Evolutionary conservation across 64 coral and sea anemone genomes (phyloP).

Genomic region (Montipora foliosa): DNA sequence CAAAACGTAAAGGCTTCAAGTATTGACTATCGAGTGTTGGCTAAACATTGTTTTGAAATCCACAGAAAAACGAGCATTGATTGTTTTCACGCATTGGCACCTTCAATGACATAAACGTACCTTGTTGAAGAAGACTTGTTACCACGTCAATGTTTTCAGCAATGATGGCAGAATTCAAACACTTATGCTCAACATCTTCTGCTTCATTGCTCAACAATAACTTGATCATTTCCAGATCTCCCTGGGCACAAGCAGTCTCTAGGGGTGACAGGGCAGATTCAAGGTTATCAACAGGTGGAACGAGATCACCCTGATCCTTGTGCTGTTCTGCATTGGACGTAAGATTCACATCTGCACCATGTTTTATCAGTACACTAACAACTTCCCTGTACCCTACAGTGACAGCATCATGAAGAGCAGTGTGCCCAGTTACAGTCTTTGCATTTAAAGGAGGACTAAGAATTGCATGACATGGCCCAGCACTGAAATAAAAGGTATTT

Average conservation of each 20-base stretch:
- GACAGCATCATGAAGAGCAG: conserved; percentile 87
- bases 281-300: background rate
- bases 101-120: background rate
- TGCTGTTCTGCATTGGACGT: conserved; percentile 39
- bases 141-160: conserved; percentile 72
- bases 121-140: conserved; percentile 78
- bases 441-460: conserved; percentile 74
- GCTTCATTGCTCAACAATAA: conserved; percentile 75
- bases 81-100: no score
- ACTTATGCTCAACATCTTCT: conserved; percentile 77
- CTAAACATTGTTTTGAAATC: no score
- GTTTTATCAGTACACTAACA: conserved; percentile 65
- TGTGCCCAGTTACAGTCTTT: conserved; percentile 82
- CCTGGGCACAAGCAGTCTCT: conserved; percentile 61
- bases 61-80: no score
- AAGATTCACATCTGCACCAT: conserved; percentile 80
- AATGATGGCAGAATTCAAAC: conserved; percentile 71
- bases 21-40: no score
- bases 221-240: conserved; percentile 75
- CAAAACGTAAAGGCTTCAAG: no score
- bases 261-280: background rate
- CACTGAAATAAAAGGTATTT: conserved; percentile 35
- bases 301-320: background rate
- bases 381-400: conserved; percentile 86
- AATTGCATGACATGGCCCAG: conserved; percentile 78